Evolutionary conservation across 2,888 invertebrate species (phyloP).

Genomic region (Metallyticus violacea): DNA sequence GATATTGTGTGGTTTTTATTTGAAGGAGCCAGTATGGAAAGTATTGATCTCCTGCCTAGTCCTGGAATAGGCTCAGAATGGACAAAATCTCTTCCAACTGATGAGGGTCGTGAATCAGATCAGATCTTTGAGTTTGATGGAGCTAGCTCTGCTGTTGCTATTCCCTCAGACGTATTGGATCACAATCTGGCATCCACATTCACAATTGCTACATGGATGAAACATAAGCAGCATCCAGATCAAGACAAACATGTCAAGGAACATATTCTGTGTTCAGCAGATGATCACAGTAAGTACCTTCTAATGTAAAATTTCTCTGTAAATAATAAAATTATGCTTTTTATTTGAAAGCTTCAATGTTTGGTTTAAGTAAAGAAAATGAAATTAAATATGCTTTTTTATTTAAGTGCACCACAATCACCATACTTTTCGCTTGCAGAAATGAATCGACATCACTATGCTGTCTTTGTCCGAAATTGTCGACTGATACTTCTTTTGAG

Average conservation of each 20-base stretch:
- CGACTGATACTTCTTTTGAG: slow-evolving; percentile 87
- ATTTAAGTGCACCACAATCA: too few relatives aligned
- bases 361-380: too few relatives aligned
- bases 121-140: slow-evolving; percentile 97
- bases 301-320: background rate
- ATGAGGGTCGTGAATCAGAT: slow-evolving; percentile 71
- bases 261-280: slow-evolving; percentile 94
- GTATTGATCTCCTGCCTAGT: slow-evolving; percentile 81
- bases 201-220: slow-evolving; percentile 91
- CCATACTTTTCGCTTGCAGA: slow-evolving; percentile 57
- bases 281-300: slow-evolving; percentile 84
- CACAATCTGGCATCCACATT: slow-evolving; percentile 80
- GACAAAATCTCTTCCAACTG: slow-evolving; percentile 58
- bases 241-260: slow-evolving; percentile 91
- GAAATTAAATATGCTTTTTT: background rate
- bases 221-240: slow-evolving; percentile 77
- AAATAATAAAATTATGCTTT: too few relatives aligned
- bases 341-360: too few relatives aligned
- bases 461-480: slow-evolving; percentile 95
- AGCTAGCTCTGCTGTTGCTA: slow-evolving; percentile 77
- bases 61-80: slow-evolving; percentile 65
- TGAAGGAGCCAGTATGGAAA: slow-evolving; percentile 73
- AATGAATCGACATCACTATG: slow-evolving; percentile 99
- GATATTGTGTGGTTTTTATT: slow-evolving; percentile 26
- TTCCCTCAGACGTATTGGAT: slow-evolving; percentile 72